Conservation (phyloP, 2,797 vertebrate genomes). For the Arnoldichthys spilopterus region DNA sequence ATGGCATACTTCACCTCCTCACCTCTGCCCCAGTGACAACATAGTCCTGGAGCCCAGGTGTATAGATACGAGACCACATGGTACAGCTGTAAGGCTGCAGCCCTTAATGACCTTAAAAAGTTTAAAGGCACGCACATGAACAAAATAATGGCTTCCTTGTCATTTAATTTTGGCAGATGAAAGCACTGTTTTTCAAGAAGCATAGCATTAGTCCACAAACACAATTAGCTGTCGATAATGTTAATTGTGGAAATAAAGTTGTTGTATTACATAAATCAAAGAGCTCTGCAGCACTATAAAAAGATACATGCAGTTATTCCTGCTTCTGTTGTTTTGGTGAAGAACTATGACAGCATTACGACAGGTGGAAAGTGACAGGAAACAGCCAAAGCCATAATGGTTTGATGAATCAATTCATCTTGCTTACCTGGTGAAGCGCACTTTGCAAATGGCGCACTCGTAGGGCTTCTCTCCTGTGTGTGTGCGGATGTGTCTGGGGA, state of each 20-base stretch:
- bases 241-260: too few relatives aligned
- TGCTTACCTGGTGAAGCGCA: conserved; percentile 97
- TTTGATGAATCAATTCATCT: conserved; percentile 13
- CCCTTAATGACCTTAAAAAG: too few relatives aligned
- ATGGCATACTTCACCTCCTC: background rate
- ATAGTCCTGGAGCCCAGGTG: background rate
- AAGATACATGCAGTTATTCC: background rate
- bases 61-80: too few relatives aligned
- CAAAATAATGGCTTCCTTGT: too few relatives aligned
- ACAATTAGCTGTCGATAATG: too few relatives aligned
- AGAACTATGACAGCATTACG: background rate
- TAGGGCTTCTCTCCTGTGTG: conserved; percentile 99
- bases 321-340: background rate
- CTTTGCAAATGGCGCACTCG: conserved; percentile 97
- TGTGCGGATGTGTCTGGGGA: conserved; percentile 97
- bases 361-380: background rate
- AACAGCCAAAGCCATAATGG: background rate
- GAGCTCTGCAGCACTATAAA: too few relatives aligned
- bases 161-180: too few relatives aligned
- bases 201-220: too few relatives aligned
- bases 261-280: too few relatives aligned
- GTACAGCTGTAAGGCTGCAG: too few relatives aligned
- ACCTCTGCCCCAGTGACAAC: background rate
- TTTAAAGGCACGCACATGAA: too few relatives aligned
- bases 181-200: too few relatives aligned